Conservation (phyloP, 2,797 vertebrate species). For the Hirundo rustica region DNA sequence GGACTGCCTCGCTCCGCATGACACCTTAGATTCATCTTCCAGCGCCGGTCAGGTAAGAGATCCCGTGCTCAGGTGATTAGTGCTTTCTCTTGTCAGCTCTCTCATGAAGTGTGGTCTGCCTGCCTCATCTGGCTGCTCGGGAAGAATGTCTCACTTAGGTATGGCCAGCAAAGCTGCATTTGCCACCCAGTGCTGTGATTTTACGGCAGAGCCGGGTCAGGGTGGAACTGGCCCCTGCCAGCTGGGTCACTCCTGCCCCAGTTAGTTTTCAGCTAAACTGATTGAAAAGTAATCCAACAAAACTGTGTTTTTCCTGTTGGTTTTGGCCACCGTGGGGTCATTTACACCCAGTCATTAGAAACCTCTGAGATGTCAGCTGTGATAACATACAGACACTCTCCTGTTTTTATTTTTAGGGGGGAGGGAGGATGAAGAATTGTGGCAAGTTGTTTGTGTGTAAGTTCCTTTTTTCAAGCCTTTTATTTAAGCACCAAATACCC, state of each 20-base stretch:
- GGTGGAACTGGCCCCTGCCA: background rate
- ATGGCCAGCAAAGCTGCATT: background rate
- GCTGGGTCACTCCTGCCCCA: background rate
- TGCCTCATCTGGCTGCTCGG: background rate
- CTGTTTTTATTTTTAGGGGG: background rate
- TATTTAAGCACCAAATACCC: accelerated
- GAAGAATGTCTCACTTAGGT: background rate
- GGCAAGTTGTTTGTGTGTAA: background rate
- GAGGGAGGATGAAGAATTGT: background rate
- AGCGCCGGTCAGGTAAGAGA: slow-evolving; percentile 51
- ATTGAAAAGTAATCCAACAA: background rate
- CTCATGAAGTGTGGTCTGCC: background rate
- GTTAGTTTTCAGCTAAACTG: background rate
- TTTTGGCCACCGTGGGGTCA: background rate
- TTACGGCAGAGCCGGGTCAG: accelerated
- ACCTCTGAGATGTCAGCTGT: background rate
- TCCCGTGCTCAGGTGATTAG: background rate
- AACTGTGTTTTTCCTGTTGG: background rate
- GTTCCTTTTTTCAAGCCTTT: background rate
- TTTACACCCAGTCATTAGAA: background rate
- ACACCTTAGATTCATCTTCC: slow-evolving; percentile 39
- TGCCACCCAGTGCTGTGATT: background rate
- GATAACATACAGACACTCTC: background rate
- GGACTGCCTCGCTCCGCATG: background rate
- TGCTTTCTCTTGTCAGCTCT: background rate